Evolutionary conservation across 2,113 vertebrate genomes (phyloP), one percentile per base, ranked within the genome.

Genomic region (Cyprinodon brontotheroides): DNA sequence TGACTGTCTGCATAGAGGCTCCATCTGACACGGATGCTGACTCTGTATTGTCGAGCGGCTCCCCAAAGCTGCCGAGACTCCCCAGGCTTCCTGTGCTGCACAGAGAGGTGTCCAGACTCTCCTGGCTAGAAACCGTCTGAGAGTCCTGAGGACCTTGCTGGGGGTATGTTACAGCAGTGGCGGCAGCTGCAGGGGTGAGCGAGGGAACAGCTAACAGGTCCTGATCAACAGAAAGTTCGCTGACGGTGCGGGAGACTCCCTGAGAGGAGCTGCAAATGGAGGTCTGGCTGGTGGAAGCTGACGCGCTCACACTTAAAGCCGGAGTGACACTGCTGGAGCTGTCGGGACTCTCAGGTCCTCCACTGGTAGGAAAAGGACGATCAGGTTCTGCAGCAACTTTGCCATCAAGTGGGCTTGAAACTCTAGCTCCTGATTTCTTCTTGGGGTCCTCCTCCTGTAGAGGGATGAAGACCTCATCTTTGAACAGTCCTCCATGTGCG

Each of bases 401-500:
- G 59, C 93, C 89, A 10, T 97, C 97, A 67, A 89, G 92, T 36
- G 84, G 78, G 39, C 86, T 89, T 39, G 74, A 63, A 39, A 86
- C 93, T n/a, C 94, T 95, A 0, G 92, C 93, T 78, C 94, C 95
- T 47, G 93, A 89, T 92, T 96, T 98, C 86, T 96, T 97, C 81
- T 95, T 96, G 4, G 94, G 94, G 17, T 97, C 96, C 59, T 96
- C 96, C 0, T 97, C 96, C 92, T 99, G 97, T 80, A 98, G 14
- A 0, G 98, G 97, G 78, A 99, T 98, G 87, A 97, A 98, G 86
- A 99, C 95, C 89, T 99, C 97, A 0, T 99, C 98, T 79, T 95
- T 97, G 91, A 99, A 99, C 82, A 99, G 96, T 0, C 98, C 98
- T 0, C 98, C 98, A 0, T 99, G 98, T 0, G 96, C 97, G 0